Evolutionary conservation across 2,113 vertebrate genomes (phyloP), one percentile per base, ranked within the genome.

Genomic region (Corythoichthys haematopterus): DNA sequence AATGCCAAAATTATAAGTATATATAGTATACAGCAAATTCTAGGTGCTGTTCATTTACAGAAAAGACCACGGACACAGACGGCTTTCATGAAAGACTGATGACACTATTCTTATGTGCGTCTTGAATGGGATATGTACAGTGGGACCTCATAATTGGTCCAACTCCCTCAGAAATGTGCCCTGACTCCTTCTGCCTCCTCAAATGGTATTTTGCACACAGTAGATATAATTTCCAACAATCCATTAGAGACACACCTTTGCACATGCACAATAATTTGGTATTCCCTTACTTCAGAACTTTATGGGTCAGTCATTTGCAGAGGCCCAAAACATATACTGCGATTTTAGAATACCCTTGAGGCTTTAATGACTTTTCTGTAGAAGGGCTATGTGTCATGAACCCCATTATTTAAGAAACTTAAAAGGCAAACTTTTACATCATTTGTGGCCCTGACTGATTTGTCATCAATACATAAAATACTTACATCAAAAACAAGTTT

Each of bases 281-380:
- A 62, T 82, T 55, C 50, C 51, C 66, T 74, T 63, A 13, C 55
- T 60, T 80, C 75, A 75, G 74, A 75, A 76, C 71, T 80, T 80
- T 65, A 14, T 71, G 78, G 69, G 81, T 74, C 60, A 52, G 64
- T 79, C 59, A 69, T 69, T 45, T 65, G 57, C n/a, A 52, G 47
- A 50, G 62, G 75, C 70, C 64, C 36, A 53, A 72, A 80, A 47
- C 78, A 75, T 63, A 65, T 28, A 36, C 51, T n/a, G 33, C 45
- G 48, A 59, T 64, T 45, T 59, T 45, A 15, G 6, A 0, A 62
- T 69, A 28, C 35, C 14, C n/a, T 53, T 53, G 51, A 53, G 16
- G 20, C 51, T 20, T 20, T 10, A 53, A 53, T 53, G 6, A 5
- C n/a, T 9, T 8, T 53, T 7, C 16, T 8, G 51, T 20, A 53